Evolutionary conservation across 2,888 invertebrate genomes (phyloP), one percentile per base, ranked within the genome.

Genomic region (Aethes cnicana): DNA sequence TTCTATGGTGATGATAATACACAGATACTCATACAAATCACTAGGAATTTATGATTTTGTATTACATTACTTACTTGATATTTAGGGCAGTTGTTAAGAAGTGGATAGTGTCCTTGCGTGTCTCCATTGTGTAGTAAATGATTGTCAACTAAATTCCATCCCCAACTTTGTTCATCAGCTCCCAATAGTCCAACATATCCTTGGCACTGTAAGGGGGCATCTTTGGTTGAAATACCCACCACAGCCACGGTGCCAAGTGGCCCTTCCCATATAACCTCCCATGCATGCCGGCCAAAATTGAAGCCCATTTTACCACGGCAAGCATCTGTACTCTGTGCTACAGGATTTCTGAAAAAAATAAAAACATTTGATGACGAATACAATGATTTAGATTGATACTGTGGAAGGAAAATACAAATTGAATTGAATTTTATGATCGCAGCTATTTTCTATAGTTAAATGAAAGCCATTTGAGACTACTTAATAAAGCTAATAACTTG

Each of bases 121-220:
- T 97, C 96, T 47, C 98, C 98, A 91, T 98, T 98, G 81, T 99
- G 98, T 66, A 98, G 90, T 63, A 99, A 92, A 87, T 96, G 95
- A 91, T 98, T 99, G 88, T 99, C 98, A 42, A 99, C 98, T 66
- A 99, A 92, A 92, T 99, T 99, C 99, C 99, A 99, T 8, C 99
- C 99, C 99, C 99, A 99, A 72, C 98, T 98, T 80, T 98, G 96
- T 77, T 97, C 97, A 88, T 99, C 98, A 3, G 96, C 95, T 20
- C 99, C 99, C 57, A 99, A 88, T 53, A 99, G 90, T 5, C 98
- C 96, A 42, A 98, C 95, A 90, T 99, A 99, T 47, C 99, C 98
- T 69, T 95, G 96, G 80, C 97, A 96, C 78, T 98, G 96, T 57
- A 98, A 89, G 26, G 96, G 93, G 6, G 98, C 97, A 74, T 98